These are phyloP conservation scores for Trilocha varians DNA, from an alignment of 2,888 invertebrate species.

Conservation along the genomic window DNA sequence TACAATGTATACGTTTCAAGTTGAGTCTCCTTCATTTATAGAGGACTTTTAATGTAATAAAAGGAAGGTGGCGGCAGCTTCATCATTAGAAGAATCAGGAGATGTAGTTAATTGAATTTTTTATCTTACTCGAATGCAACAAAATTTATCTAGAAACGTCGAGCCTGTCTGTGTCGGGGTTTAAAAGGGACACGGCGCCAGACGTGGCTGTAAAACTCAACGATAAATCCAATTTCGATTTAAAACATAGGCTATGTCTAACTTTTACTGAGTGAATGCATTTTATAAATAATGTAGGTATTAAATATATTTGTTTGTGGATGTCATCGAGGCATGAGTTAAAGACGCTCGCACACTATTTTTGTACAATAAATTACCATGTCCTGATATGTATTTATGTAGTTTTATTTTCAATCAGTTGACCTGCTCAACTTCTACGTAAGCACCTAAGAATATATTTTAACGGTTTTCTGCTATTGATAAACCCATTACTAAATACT, in stretches of 20 bases:
- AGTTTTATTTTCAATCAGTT: constrained; percentile 51
- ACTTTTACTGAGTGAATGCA: constrained; percentile 66
- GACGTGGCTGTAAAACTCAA: constrained; percentile 65
- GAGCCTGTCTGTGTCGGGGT: constrained; percentile 46
- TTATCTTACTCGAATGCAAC: not conserved
- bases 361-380: constrained; percentile 72
- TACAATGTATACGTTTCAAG: constrained; percentile 23
- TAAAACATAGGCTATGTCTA: constrained; percentile 65
- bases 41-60: constrained; percentile 36
- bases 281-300: constrained; percentile 66
- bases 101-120: not conserved
- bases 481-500: too few species aligned
- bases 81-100: constrained; percentile 20
- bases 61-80: constrained; percentile 44
- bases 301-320: constrained; percentile 64
- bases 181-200: constrained; percentile 38
- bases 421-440: not conserved
- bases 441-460: too few species aligned
- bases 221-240: constrained; percentile 56
- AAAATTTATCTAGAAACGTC: constrained; percentile 14
- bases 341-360: constrained; percentile 71
- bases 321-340: constrained; percentile 64
- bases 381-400: constrained; percentile 51
- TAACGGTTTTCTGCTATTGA: too few species aligned
- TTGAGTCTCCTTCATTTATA: constrained; percentile 39